A percentile compares a stretch with the other conserved stretches of the same genome.
These are phyloP conservation scores for Nipponacmea schrenckii DNA, from an alignment of 2,888 invertebrate genomes.

Conservation along the genomic window DNA sequence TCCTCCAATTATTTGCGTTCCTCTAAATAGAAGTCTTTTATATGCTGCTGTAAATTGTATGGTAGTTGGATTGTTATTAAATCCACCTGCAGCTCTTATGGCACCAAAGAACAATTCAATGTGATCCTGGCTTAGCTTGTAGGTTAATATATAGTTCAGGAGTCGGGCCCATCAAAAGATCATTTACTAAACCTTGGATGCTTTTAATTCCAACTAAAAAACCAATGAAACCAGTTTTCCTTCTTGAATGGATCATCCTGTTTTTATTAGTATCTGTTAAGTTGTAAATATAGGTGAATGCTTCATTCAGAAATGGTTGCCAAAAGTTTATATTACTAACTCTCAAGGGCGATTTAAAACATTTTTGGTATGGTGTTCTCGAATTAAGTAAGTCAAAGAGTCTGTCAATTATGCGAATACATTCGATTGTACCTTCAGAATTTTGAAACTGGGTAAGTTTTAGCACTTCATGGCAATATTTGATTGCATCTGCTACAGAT, in stretches of 20 bases:
- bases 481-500: neutral
- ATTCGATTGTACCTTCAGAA: neutral
- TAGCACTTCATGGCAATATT: neutral
- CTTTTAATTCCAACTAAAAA: too few relatives aligned
- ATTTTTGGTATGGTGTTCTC: neutral
- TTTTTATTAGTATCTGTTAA: constrained; percentile 3
- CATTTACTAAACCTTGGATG: too few relatives aligned
- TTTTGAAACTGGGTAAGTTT: neutral
- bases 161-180: too few relatives aligned
- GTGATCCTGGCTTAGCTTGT: constrained; percentile 16
- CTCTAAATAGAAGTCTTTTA: constrained; percentile 1
- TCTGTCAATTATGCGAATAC: neutral
- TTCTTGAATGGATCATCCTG: neutral
- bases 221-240: neutral
- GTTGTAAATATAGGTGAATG: neutral
- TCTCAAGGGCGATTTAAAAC: neutral
- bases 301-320: neutral
- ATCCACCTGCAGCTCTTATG: constrained; percentile 8
- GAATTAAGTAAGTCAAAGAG: constrained; percentile 2
- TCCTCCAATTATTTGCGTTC: too few relatives aligned
- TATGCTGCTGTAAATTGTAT: constrained; percentile 14
- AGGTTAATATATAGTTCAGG: constrained; percentile 9
- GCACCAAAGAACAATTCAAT: constrained; percentile 13
- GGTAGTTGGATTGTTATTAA: constrained; percentile 13
- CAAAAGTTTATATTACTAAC: neutral